A percentile compares a stretch with the other conserved stretches of the same genome.
These are phyloP conservation scores for Liolophura sinensis DNA, from an alignment of 1,140 invertebrate species.

Conservation along the genomic window DNA sequence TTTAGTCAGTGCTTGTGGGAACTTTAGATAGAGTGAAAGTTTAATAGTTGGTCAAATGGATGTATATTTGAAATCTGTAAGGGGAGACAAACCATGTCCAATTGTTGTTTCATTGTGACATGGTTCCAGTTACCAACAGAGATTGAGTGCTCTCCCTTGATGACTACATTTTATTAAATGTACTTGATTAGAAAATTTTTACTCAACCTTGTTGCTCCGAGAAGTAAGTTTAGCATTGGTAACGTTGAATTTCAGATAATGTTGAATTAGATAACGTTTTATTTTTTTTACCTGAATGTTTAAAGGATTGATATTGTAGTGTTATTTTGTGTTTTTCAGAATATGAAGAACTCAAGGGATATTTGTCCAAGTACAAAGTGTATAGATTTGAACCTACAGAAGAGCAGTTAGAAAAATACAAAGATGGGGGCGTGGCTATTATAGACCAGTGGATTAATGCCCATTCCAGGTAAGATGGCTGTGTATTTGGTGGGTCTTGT, in stretches of 20 bases:
- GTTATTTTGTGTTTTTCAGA: conserved; percentile 56
- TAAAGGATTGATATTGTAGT: not conserved
- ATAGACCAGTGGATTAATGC: conserved; percentile 96
- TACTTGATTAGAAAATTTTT: too few relatives aligned
- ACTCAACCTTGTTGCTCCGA: not conserved
- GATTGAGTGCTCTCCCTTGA: too few relatives aligned
- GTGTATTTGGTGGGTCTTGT: not conserved
- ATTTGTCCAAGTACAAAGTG: conserved; percentile 60
- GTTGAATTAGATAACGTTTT: not conserved
- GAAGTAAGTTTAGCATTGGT: too few relatives aligned
- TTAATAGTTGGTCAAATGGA: too few relatives aligned
- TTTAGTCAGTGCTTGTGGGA: too few relatives aligned
- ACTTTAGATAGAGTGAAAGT: too few relatives aligned
- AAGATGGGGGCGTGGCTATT: conserved; percentile 89
- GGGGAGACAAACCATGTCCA: too few relatives aligned
- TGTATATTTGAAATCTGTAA: too few relatives aligned
- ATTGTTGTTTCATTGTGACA: too few relatives aligned
- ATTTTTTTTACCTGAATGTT: not conserved
- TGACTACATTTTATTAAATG: too few relatives aligned
- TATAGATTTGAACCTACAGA: conserved; percentile 61
- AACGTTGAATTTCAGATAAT: too few relatives aligned
- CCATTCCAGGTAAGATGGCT: conserved; percentile 67
- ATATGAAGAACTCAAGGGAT: conserved; percentile 59
- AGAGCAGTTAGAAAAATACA: conserved; percentile 59
- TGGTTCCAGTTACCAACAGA: too few relatives aligned